These are phyloP conservation scores for Sturmia bella DNA, from an alignment of 2,888 invertebrate species.

Conservation along the genomic window DNA sequence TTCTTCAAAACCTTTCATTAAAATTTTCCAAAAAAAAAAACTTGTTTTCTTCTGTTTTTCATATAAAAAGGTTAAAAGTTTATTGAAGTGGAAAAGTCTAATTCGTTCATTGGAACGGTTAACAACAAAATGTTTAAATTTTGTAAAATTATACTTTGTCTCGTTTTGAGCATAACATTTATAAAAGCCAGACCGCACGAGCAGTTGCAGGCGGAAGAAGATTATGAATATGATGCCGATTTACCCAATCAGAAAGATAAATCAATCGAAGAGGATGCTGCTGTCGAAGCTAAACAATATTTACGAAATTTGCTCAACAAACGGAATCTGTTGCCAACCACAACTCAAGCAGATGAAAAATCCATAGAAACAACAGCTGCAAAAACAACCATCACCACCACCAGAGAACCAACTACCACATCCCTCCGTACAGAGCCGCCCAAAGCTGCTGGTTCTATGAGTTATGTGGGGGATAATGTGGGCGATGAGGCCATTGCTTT, in stretches of 20 bases:
- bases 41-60: not conserved
- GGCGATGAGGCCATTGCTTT: not conserved
- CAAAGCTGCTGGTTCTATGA: too few relatives aligned
- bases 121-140: slow-evolving; percentile 43
- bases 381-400: not conserved
- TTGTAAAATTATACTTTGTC: slow-evolving; percentile 5
- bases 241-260: slow-evolving; percentile 12
- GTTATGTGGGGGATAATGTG: not conserved
- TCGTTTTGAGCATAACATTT: slow-evolving; percentile 11
- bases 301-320: slow-evolving; percentile 32
- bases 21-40: not conserved
- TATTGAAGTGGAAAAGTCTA: slow-evolving; percentile 33
- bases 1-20: not conserved
- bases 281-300: slow-evolving; percentile 1
- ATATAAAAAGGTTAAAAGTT: slow-evolving; percentile 36
- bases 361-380: not conserved
- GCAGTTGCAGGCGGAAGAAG: not conserved
- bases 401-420: not conserved
- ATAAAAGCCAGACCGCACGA: slow-evolving; percentile 6
- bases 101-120: slow-evolving; percentile 8
- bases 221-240: slow-evolving; percentile 24
- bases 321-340: not conserved
- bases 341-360: not conserved
- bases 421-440: not conserved
- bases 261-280: not conserved